A percentile compares a stretch with the other conserved stretches of the same genome.
Conservation (phyloP, 2,888 invertebrate genomes). For the Agrenia bidenticulata region DNA sequence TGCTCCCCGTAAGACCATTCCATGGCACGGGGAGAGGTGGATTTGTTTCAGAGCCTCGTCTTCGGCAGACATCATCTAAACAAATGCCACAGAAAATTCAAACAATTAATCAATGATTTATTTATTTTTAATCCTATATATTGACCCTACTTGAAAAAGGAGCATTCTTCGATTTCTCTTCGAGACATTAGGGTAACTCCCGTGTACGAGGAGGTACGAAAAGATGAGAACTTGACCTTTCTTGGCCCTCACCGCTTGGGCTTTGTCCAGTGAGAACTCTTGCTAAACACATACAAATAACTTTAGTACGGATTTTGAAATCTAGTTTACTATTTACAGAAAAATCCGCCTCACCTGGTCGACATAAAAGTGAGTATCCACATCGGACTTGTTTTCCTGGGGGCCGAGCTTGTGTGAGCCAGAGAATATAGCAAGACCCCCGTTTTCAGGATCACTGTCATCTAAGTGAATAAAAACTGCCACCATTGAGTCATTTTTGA, state of each 20-base stretch:
- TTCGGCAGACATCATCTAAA: constrained; percentile 61
- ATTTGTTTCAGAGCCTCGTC: constrained; percentile 59
- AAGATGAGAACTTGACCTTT: constrained; percentile 64
- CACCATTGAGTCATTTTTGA: constrained; percentile 62
- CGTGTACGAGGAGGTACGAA: constrained; percentile 64
- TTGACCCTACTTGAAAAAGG: constrained; percentile 58
- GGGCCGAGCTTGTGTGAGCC: constrained; percentile 65
- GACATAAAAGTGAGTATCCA: constrained; percentile 54
- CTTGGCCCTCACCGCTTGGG: constrained; percentile 60
- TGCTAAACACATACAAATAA: too few species aligned
- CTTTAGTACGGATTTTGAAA: too few species aligned
- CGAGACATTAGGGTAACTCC: constrained; percentile 62
- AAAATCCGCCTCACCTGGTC: constrained; percentile 49
- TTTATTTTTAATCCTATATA: too few species aligned
- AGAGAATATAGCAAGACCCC: constrained; percentile 64
- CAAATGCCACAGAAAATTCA: too few species aligned
- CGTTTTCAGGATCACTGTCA: constrained; percentile 63
- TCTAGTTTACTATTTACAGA: constrained; percentile 1
- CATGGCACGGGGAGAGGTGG: constrained; percentile 61
- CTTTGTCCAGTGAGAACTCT: constrained; percentile 60
- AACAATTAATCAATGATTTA: too few species aligned
- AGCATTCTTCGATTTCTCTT: constrained; percentile 61
- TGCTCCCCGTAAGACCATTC: constrained; percentile 62
- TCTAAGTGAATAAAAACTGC: constrained; percentile 64
- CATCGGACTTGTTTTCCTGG: constrained; percentile 60